Base-by-base conservation (phyloP, 2,113 vertebrate genomes). In the Verasper variegatus region DNA sequence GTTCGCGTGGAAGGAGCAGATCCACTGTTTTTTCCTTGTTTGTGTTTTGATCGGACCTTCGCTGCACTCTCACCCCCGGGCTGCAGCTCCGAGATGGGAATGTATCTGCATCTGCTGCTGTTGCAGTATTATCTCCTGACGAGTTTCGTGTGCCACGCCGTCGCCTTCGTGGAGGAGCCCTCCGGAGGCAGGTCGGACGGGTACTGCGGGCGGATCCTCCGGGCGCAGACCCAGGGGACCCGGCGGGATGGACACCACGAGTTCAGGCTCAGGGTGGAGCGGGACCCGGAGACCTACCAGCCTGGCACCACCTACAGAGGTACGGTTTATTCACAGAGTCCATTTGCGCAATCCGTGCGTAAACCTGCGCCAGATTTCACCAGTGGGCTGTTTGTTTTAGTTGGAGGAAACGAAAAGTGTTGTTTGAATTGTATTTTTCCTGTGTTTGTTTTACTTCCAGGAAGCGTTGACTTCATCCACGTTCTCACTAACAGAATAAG, bases 201-300 rank as follows among this genome's bases (percentile, higher is more conserved):
- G 42, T 98, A 96, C 91, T 99, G 98, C 95, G 96, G 96, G 74
- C 94, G 97, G 82, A 97, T 97, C 89, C 90, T 96, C 83, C 93
- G 95, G 92, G 96, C 95, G 74, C 93, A 96, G 92, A 96, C 95
- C 52, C 96, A 97, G 64, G 96, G 95, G 78, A 97, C 97, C 52
- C 90, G 96, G 74, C 95, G 93, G 84, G 96, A 99, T 85, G 97
- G 96, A 57, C 96, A 97, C 84, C 96, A 95, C 68, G 96, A 97
- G 92, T 99, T 98, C 90, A 95, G 96, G 81, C 95, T 99, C 59
- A 92, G 97, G 74, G 93, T 98, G 83, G 97, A 99, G 84, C 97
- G 97, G 24, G 96, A 98, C 82, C 97, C 96, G 1, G 96, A 98
- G 71, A 95, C 91, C 87, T 99, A 99, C 92, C 95, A 95, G 85